Evolutionary conservation across 2,113 vertebrate species (phyloP).

Genomic region (Daubentonia madagascariensis): DNA sequence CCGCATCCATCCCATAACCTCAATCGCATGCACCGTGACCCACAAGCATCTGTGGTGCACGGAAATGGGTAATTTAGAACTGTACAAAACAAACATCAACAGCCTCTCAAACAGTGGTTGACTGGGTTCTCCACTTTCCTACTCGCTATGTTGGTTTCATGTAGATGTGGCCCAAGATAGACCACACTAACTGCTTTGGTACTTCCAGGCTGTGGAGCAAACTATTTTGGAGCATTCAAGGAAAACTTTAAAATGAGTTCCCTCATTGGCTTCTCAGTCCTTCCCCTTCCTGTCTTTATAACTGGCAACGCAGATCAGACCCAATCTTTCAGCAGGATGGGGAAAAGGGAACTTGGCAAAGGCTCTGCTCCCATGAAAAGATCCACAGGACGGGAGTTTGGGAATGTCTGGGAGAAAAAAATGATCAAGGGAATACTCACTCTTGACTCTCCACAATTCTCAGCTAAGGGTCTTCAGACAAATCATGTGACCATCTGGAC

Average conservation of each 20-base stretch:
- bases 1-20: neutral
- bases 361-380: neutral
- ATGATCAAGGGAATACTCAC: neutral
- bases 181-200: neutral
- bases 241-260: slow-evolving; percentile 5
- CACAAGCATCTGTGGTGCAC: slow-evolving; percentile 27
- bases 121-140: neutral
- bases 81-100: slow-evolving; percentile 42
- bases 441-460: neutral
- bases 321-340: neutral
- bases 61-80: slow-evolving; percentile 37
- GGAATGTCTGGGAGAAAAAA: neutral
- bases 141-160: slow-evolving; percentile 5
- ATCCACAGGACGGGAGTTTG: neutral
- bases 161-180: neutral
- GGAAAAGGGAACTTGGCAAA: neutral
- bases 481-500: neutral
- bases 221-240: neutral
- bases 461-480: neutral
- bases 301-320: neutral
- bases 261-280: neutral
- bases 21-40: neutral
- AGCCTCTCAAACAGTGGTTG: slow-evolving; percentile 1
- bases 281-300: slow-evolving; percentile 10
- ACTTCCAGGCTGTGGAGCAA: neutral